Evolutionary conservation across 2,113 vertebrate genomes (phyloP).

Genomic region (Asarcornis scutulata): DNA sequence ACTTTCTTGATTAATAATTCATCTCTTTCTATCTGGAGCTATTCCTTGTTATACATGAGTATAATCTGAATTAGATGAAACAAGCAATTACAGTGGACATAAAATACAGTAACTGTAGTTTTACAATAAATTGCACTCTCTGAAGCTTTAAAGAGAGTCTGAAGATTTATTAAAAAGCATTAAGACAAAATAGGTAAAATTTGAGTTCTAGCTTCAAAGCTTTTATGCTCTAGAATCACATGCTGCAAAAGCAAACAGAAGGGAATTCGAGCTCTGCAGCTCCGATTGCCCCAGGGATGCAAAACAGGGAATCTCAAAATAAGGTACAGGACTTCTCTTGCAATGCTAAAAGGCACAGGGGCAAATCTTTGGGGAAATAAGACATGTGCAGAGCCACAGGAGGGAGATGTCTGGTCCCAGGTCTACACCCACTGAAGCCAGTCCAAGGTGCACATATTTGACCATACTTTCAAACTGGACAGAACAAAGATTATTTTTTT

Average conservation of each 20-base stretch:
- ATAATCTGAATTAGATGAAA: constrained; percentile 76
- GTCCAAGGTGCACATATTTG: neutral
- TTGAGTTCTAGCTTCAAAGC: constrained; percentile 11
- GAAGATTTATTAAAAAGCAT: constrained; percentile 62
- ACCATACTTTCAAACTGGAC: neutral
- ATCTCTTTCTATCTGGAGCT: constrained; percentile 22
- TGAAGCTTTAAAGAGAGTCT: constrained; percentile 52
- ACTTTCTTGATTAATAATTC: constrained; percentile 68
- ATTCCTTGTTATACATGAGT: constrained; percentile 51
- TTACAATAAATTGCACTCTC: constrained; percentile 64
- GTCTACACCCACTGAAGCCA: neutral
- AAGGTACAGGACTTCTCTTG: neutral
- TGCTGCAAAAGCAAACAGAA: neutral
- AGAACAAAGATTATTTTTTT: no score
- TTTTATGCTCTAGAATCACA: constrained; percentile 15
- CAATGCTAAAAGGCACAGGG: neutral
- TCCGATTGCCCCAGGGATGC: neutral
- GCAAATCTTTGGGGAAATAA: neutral
- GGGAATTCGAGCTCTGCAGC: neutral
- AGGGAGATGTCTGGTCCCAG: neutral
- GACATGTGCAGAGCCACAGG: neutral
- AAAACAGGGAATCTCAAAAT: neutral
- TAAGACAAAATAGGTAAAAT: constrained; percentile 49
- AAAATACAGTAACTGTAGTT: constrained; percentile 69
- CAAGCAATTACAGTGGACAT: constrained; percentile 67